These are phyloP conservation scores for Cheilosia vernalis DNA, from an alignment of 2,888 invertebrate species.

Conservation along the genomic window DNA sequence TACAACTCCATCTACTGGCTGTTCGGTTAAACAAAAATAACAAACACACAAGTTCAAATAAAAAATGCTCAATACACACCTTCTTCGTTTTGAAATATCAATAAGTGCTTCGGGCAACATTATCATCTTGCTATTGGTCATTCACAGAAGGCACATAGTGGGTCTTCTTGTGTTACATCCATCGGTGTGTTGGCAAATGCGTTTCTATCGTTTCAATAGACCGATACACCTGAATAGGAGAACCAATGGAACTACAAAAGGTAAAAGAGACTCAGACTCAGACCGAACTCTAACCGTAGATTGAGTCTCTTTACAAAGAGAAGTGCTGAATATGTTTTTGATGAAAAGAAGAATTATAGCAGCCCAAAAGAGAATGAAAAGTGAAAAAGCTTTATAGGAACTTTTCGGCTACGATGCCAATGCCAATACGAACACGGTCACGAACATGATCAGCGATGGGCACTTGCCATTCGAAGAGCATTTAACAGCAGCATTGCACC, in stretches of 20 bases:
- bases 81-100: slow-evolving; percentile 28
- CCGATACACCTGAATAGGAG: slow-evolving; percentile 4
- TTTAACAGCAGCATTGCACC: slow-evolving; percentile 53
- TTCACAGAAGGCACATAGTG: slow-evolving; percentile 60
- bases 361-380: slow-evolving; percentile 48
- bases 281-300: background rate
- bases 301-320: slow-evolving; percentile 40
- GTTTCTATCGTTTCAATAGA: slow-evolving; percentile 53
- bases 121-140: slow-evolving; percentile 65
- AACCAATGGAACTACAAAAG: background rate
- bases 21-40: slow-evolving; percentile 19
- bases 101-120: slow-evolving; percentile 37
- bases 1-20: slow-evolving; percentile 57
- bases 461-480: slow-evolving; percentile 2
- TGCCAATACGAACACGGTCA: no score
- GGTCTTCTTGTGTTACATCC: slow-evolving; percentile 23
- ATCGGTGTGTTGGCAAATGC: slow-evolving; percentile 49
- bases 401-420: slow-evolving; percentile 26
- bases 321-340: slow-evolving; percentile 62
- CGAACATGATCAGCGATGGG: slow-evolving; percentile 1
- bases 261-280: slow-evolving; percentile 16
- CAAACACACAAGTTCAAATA: slow-evolving; percentile 23
- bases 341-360: slow-evolving; percentile 43
- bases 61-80: slow-evolving; percentile 39
- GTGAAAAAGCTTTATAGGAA: slow-evolving; percentile 71